Conservation (phyloP, 2,113 vertebrate genomes). For the Alligator mississippiensis region DNA sequence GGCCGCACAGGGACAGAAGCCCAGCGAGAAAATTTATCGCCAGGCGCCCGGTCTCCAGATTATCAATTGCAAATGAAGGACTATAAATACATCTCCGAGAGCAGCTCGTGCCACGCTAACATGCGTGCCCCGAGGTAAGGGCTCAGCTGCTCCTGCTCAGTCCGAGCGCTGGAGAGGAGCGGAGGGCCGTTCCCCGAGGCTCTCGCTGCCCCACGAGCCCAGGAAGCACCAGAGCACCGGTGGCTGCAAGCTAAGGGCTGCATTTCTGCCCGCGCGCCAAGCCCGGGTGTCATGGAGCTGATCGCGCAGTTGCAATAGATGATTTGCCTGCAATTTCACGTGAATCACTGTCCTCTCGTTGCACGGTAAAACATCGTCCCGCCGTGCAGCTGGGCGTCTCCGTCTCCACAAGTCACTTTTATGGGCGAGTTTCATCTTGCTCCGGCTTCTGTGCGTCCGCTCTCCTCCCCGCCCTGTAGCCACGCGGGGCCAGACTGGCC, state of each 20-base stretch:
- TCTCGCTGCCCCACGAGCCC: neutral
- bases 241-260: neutral
- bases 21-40: constrained; percentile 63
- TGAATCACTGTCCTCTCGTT: neutral
- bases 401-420: accelerated
- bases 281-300: neutral
- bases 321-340: accelerated
- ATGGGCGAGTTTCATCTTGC: too few species aligned
- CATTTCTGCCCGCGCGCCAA: neutral
- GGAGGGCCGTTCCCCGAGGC: accelerated
- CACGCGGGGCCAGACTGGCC: too few species aligned
- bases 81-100: constrained; percentile 66
- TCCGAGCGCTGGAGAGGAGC: neutral
- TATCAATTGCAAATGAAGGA: constrained; percentile 62
- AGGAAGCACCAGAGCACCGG: neutral
- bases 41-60: constrained; percentile 57
- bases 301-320: accelerated
- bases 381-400: accelerated
- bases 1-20: constrained; percentile 43
- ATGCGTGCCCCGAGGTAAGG: constrained; percentile 29
- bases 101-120: constrained; percentile 59
- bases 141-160: neutral
- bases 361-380: neutral
- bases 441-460: too few species aligned
- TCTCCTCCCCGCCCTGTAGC: too few species aligned